Percentiles rank a stretch among this genome's conserved stretches.
Conservation (phyloP, 2,797 vertebrate species). For the Phaenicophaeus curvirostris region DNA sequence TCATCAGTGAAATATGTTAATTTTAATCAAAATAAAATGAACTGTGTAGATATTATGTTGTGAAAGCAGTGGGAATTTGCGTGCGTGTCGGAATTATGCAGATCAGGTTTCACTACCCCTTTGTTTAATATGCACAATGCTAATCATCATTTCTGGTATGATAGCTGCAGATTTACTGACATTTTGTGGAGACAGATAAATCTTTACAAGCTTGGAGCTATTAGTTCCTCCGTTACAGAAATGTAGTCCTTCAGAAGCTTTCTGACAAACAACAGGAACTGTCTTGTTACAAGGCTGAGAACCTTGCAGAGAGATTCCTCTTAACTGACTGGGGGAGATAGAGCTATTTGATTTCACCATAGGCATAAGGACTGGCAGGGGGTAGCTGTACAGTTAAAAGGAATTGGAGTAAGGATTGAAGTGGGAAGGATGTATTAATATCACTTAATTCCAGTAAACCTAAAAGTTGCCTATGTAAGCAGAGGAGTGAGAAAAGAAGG, state of each 20-base stretch:
- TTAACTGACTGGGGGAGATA: neutral
- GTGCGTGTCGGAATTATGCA: neutral
- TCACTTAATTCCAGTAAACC: neutral
- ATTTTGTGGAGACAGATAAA: neutral
- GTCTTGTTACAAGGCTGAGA: neutral
- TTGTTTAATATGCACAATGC: slow-evolving; percentile 17
- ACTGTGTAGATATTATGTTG: neutral
- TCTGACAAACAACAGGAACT: neutral
- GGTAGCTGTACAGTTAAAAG: neutral
- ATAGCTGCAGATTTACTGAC: neutral
- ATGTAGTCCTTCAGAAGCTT: slow-evolving; percentile 6
- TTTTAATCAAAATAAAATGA: slow-evolving; percentile 59
- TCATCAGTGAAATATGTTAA: slow-evolving; percentile 37
- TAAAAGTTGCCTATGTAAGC: neutral
- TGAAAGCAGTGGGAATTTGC: neutral
- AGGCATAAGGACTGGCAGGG: neutral
- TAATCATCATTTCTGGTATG: slow-evolving; percentile 8
- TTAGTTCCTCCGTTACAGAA: neutral
- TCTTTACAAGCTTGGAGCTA: slow-evolving; percentile 19
- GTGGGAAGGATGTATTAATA: neutral
- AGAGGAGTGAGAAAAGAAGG: neutral
- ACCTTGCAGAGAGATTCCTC: neutral
- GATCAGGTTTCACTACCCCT: neutral
- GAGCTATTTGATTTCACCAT: neutral
- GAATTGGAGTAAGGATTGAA: neutral